A percentile compares a stretch with the other conserved stretches of the same genome.
phyloP scores from a whole-genome alignment of 2,888 invertebrate species.

The Nysson spinosus region DNA sequence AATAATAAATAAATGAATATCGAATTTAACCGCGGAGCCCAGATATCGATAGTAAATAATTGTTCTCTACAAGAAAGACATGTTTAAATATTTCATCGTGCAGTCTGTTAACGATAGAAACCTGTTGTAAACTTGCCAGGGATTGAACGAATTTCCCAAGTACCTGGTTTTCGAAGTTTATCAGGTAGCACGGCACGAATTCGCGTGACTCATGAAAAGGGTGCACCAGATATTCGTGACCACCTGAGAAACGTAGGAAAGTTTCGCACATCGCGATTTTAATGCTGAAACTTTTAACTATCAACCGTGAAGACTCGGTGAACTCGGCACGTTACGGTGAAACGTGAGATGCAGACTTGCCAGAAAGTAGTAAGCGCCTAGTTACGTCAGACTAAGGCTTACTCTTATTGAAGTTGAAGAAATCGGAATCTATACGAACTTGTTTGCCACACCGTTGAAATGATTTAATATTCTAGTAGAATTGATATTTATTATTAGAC shows the following conservation, averaged over 20 bases:
- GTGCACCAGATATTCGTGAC: constrained; percentile 30
- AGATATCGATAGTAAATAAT: neutral
- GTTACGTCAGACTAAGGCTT: constrained; percentile 15
- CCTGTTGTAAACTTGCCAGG: constrained; percentile 26
- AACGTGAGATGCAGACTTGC: constrained; percentile 30
- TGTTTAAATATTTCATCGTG: neutral
- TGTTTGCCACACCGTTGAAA: neutral
- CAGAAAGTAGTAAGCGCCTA: constrained; percentile 24
- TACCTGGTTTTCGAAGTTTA: constrained; percentile 25
- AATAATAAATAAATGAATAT: too few species aligned
- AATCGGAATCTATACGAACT: neutral
- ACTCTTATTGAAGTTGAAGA: neutral
- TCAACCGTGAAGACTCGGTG: constrained; percentile 14
- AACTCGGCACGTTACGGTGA: constrained; percentile 24
- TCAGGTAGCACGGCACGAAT: constrained; percentile 1
- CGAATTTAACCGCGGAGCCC: too few species aligned
- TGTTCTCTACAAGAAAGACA: neutral
- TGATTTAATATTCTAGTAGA: too few species aligned
- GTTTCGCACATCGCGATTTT: constrained; percentile 37
- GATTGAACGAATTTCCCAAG: constrained; percentile 29
- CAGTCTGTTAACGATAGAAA: constrained; percentile 7
- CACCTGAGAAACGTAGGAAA: constrained; percentile 17
- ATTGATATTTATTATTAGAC: too few species aligned
- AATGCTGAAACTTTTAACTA: constrained; percentile 37
- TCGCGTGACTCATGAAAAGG: constrained; percentile 52